phyloP scores from a whole-genome alignment of 2,888 invertebrate species.

The Nomada goodeniana region DNA sequence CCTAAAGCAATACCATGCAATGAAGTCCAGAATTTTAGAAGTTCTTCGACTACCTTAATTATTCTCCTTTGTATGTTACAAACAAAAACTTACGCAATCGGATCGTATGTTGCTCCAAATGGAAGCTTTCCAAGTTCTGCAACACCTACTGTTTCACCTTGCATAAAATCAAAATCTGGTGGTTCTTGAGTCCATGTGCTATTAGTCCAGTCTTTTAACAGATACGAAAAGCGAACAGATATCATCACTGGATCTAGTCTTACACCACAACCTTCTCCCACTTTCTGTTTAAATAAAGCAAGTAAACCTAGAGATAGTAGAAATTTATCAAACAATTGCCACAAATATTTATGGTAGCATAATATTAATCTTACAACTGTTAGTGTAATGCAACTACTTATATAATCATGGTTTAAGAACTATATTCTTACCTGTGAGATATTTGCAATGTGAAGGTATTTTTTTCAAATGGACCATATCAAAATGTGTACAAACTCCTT shows the following conservation, averaged over 20 bases:
- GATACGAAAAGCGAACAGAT: constrained; percentile 91
- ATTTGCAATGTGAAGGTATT: constrained; percentile 92
- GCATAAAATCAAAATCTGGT: constrained; percentile 86
- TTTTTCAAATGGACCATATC: constrained; percentile 95
- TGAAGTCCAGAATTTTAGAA: neutral
- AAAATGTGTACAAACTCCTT: constrained; percentile 92
- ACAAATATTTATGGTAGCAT: neutral
- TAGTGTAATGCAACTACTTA: constrained; percentile 8
- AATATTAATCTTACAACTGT: neutral
- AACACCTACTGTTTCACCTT: constrained; percentile 86
- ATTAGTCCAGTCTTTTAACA: constrained; percentile 87
- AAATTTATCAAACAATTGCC: constrained; percentile 18
- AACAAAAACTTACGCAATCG: constrained; percentile 86
- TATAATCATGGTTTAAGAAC: constrained; percentile 16
- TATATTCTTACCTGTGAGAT: constrained; percentile 88
- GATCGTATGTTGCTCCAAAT: constrained; percentile 94
- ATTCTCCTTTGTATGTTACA: neutral
- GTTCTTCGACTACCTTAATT: neutral
- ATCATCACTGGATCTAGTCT: constrained; percentile 89
- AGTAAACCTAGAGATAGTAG: constrained; percentile 86
- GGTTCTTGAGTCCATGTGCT: constrained; percentile 88
- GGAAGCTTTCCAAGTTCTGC: constrained; percentile 88
- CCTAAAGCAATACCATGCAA: constrained; percentile 80
- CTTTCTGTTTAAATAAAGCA: constrained; percentile 95
- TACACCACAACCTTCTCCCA: constrained; percentile 85